Evolutionary conservation across 2,113 vertebrate genomes (phyloP).

Genomic region (Oplegnathus fasciatus): DNA sequence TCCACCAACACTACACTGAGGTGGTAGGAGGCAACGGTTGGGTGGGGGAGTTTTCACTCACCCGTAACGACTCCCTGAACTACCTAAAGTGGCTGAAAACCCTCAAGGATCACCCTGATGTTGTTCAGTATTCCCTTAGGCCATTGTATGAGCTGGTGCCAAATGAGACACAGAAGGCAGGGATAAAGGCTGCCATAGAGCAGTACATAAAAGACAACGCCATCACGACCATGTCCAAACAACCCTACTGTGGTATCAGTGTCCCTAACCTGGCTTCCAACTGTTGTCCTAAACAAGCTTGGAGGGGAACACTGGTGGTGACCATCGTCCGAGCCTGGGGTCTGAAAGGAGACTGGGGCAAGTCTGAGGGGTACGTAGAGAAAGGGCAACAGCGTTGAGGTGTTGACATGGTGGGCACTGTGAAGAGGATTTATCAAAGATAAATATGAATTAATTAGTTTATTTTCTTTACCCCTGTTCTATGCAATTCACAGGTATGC

Average conservation of each 20-base stretch:
- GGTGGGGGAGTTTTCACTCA: conserved; percentile 55
- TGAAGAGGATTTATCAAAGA: not conserved
- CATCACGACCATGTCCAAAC: rapidly evolving
- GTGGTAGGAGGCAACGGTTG: conserved; percentile 53
- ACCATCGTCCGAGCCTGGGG: conserved; percentile 28
- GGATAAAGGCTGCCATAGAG: conserved; percentile 50
- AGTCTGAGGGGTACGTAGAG: conserved; percentile 33
- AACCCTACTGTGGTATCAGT: not conserved
- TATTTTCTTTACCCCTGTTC: not conserved
- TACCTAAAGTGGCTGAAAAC: conserved; percentile 46
- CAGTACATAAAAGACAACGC: conserved; percentile 50
- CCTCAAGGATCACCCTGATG: conserved; percentile 36
- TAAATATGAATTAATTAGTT: not conserved
- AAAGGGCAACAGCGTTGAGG: not conserved
- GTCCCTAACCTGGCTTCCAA: not conserved
- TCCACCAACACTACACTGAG: conserved; percentile 39
- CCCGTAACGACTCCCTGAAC: conserved; percentile 7
- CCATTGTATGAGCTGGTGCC: conserved; percentile 54
- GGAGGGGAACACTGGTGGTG: conserved; percentile 37
- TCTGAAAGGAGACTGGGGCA: conserved; percentile 39
- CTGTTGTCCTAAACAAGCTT: conserved; percentile 43
- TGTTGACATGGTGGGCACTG: too few species aligned
- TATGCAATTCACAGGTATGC: conserved; percentile 29
- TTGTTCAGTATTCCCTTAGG: conserved; percentile 50
- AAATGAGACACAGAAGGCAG: not conserved